Conservation (phyloP, 2,888 invertebrate genomes). For the Mycalesis mineus region DNA sequence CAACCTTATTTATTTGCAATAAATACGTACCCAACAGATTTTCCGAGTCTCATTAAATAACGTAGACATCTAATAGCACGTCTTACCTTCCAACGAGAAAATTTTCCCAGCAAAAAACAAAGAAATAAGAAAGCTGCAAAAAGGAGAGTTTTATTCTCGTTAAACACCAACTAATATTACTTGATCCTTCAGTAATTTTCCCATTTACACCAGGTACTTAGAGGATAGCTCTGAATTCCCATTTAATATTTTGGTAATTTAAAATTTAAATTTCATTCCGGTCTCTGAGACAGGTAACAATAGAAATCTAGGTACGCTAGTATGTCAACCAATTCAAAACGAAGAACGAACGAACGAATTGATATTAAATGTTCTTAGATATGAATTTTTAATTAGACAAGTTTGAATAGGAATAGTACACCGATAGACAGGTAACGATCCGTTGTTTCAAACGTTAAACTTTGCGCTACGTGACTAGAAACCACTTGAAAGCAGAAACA, state of each 20-base stretch:
- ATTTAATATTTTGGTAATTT: neutral
- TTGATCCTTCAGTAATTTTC: neutral
- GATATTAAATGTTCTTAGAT: too few species aligned
- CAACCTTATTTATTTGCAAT: neutral
- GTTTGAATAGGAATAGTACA: too few species aligned
- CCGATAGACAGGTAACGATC: too few species aligned
- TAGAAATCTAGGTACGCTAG: too few species aligned
- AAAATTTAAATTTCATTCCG: neutral
- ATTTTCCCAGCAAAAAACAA: neutral
- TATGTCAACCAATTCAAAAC: too few species aligned
- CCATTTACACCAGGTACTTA: neutral
- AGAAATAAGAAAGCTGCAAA: neutral
- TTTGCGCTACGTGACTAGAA: too few species aligned
- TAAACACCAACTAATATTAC: constrained; percentile 1
- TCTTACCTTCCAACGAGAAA: neutral
- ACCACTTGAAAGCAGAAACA: too few species aligned
- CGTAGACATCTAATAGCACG: constrained; percentile 1
- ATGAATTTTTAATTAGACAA: too few species aligned
- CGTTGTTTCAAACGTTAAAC: too few species aligned
- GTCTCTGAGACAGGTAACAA: neutral
- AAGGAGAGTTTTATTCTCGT: constrained; percentile 3
- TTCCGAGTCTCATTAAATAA: constrained; percentile 1
- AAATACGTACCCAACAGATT: neutral
- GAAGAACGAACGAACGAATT: too few species aligned
- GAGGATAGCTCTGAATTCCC: neutral